Evolutionary conservation across 2,113 vertebrate genomes (phyloP).

Genomic region (Xyrauchen texanus): DNA sequence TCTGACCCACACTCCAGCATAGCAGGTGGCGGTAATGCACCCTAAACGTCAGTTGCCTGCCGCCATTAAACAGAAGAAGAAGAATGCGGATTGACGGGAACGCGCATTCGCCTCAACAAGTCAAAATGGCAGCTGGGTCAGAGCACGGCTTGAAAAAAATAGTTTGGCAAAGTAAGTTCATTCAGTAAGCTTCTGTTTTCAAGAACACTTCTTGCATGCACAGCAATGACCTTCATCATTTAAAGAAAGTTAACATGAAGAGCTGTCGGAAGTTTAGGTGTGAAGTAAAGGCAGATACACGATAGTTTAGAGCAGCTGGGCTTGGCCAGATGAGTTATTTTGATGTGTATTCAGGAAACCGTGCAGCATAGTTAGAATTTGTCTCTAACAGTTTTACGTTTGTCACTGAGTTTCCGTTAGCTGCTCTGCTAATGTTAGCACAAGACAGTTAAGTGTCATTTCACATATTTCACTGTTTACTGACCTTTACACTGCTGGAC

Average conservation of each 20-base stretch:
- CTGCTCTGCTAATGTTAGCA: constrained; percentile 15
- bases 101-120: constrained; percentile 24
- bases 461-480: neutral
- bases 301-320: neutral
- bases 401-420: constrained; percentile 15
- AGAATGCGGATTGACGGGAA: constrained; percentile 48
- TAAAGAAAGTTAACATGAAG: neutral
- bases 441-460: no score
- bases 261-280: constrained; percentile 11
- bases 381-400: neutral
- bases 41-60: no score
- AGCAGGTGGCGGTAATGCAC: no score
- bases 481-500: neutral
- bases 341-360: neutral
- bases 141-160: constrained; percentile 72
- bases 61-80: no score
- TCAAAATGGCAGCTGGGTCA: constrained; percentile 72
- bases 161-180: constrained; percentile 79
- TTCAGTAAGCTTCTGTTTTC: neutral
- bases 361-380: no score
- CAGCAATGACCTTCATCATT: no score
- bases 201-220: neutral
- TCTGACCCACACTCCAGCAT: no score
- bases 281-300: neutral
- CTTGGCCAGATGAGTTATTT: neutral